Evolutionary conservation across 2,888 invertebrate species (phyloP).

Genomic region (Romanomermis culicivorax): DNA sequence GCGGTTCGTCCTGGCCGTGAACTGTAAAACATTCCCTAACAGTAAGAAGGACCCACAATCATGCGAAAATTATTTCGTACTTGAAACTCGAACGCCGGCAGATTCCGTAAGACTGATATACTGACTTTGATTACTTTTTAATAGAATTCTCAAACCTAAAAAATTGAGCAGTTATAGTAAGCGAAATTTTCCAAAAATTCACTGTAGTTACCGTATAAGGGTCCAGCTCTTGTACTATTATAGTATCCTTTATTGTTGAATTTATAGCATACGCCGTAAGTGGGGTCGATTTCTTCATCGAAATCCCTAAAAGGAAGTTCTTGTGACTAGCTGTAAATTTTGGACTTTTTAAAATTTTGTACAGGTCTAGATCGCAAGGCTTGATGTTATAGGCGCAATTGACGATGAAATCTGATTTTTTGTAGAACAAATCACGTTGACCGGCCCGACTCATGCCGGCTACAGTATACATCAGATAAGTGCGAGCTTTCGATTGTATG

Average conservation of each 20-base stretch:
- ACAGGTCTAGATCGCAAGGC: slow-evolving; percentile 19
- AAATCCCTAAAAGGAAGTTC: slow-evolving; percentile 27
- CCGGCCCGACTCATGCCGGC: neutral
- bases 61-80: too few species aligned
- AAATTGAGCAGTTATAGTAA: neutral
- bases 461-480: neutral
- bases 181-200: neutral
- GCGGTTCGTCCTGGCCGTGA: slow-evolving; percentile 25
- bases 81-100: slow-evolving; percentile 25
- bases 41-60: too few species aligned
- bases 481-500: neutral
- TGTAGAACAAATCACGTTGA: neutral
- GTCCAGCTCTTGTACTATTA: slow-evolving; percentile 23
- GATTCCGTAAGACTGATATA: slow-evolving; percentile 27
- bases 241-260: slow-evolving; percentile 21
- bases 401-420: slow-evolving; percentile 19
- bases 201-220: slow-evolving; percentile 26
- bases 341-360: too few species aligned
- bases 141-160: slow-evolving; percentile 18
- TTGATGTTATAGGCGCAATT: slow-evolving; percentile 23
- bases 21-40: slow-evolving; percentile 17
- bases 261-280: slow-evolving; percentile 29
- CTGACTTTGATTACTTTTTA: slow-evolving; percentile 17
- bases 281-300: slow-evolving; percentile 19
- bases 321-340: too few species aligned